Base-by-base conservation (phyloP, 2,113 vertebrate genomes). In the Pteropus alecto region DNA sequence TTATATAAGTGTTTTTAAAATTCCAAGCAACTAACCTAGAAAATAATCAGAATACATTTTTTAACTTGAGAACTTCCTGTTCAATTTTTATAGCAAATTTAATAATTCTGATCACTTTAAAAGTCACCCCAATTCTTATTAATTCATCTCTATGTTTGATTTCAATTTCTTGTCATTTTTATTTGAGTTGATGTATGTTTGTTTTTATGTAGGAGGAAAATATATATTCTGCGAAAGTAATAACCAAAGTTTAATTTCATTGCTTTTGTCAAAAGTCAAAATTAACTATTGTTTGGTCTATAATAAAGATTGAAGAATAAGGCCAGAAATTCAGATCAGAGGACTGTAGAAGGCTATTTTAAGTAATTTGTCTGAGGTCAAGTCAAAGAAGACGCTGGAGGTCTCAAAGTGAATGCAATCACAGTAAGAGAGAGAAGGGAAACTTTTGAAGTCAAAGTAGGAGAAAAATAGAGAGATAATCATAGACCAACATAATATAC, bases 1-100 rank as follows among this genome's bases (percentile, higher is more conserved):
- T 83, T 85, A 58, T 82, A 3, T 70, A 79, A 94, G 21, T 54
- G 18, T 38, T 71, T 94, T 79, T 60, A 67, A 95, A 94, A 77
- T 30, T 30, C 35, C 41, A 71, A 73, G 12, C 26, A 93, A 33
- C 9, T 68, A 26, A 82, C 16, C 41, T 90, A 43, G 51, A 58
- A 93, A 67, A 84, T 84, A 91, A 76, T 54, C 33, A 79, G 35
- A 90, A 84, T 93, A 51, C 28, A n/a, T 73, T 83, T 91, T 84
- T 84, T 81, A 88, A 68, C 21, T 48, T 74, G 63, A 13, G 4
- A 58, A 43, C 2, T 71, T 92, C 12, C 43, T 95, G 6, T 65
- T 90, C n/a, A 28, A 2, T 87, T 63, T 74, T 90, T 76, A 13
- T 74, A 43, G 70, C 70, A 90, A 84, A 78, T 68, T 86, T 19